phyloP scores from a whole-genome alignment of 2,113 vertebrate species.

The Pseudolaguvia tuberculata region DNA sequence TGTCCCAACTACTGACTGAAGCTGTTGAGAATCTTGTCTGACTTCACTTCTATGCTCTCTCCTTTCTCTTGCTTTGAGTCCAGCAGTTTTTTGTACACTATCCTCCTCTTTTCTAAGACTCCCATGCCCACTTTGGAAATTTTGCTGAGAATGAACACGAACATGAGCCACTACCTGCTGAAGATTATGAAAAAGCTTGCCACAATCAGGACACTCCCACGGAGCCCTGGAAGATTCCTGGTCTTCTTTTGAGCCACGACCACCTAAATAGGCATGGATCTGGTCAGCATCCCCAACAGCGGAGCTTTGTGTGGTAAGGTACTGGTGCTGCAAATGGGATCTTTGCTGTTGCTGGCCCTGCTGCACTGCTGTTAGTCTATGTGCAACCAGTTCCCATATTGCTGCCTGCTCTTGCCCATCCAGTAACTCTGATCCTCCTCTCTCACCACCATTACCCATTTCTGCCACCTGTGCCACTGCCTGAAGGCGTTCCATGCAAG shows the following conservation, averaged over 20 bases:
- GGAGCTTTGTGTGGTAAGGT: constrained; percentile 53
- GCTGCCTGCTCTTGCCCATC: constrained; percentile 62
- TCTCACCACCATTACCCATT: constrained; percentile 63
- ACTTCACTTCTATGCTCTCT: constrained; percentile 44
- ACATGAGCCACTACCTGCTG: constrained; percentile 72
- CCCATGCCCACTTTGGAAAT: constrained; percentile 35
- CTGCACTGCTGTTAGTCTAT: constrained; percentile 68
- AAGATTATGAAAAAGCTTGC: constrained; percentile 70
- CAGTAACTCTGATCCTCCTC: constrained; percentile 43
- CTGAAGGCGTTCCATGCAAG: constrained; percentile 79
- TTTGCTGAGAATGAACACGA: constrained; percentile 66
- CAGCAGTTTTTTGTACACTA: constrained; percentile 46
- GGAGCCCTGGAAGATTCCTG: constrained; percentile 49
- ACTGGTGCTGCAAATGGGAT: constrained; percentile 56
- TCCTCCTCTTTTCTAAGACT: constrained; percentile 41
- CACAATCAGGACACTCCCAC: constrained; percentile 75
- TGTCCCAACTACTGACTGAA: constrained; percentile 53
- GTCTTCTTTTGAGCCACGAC: constrained; percentile 60
- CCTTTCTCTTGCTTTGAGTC: constrained; percentile 47
- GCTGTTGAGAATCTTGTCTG: constrained; percentile 57
- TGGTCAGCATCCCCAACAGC: constrained; percentile 64
- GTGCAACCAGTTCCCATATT: constrained; percentile 74
- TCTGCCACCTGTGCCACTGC: constrained; percentile 77
- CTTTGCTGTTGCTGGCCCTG: constrained; percentile 59
- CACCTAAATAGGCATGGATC: constrained; percentile 65